Conservation (phyloP, 2,888 invertebrate genomes). For the Danaus chrysippus region DNA sequence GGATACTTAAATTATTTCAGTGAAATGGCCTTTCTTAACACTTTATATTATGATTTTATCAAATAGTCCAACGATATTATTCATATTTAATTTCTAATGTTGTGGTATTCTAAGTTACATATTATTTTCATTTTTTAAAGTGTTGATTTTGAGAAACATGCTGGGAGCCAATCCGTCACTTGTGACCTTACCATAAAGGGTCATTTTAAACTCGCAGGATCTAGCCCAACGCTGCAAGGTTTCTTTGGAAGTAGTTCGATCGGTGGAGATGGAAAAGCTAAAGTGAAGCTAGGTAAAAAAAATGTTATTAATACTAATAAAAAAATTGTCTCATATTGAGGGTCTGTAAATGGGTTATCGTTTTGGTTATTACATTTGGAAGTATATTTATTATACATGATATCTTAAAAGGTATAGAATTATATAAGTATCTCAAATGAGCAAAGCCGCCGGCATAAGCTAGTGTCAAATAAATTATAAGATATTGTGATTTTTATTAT, state of each 20-base stretch:
- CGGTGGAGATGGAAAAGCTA: constrained; percentile 13
- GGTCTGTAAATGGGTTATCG: too few species aligned
- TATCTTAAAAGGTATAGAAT: too few species aligned
- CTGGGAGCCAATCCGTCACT: neutral
- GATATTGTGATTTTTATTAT: too few species aligned
- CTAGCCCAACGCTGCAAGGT: constrained; percentile 10
- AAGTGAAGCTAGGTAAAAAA: constrained; percentile 14
- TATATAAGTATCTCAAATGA: too few species aligned
- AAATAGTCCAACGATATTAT: too few species aligned
- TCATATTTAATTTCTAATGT: neutral
- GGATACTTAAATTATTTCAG: too few species aligned
- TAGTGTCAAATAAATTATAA: too few species aligned
- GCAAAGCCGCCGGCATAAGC: too few species aligned
- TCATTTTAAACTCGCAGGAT: constrained; percentile 7
- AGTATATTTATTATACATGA: too few species aligned
- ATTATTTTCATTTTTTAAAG: neutral
- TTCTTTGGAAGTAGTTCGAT: constrained; percentile 6
- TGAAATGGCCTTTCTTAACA: too few species aligned
- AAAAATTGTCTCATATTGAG: neutral
- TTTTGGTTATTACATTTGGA: too few species aligned
- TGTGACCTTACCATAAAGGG: constrained; percentile 22
- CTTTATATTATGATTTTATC: too few species aligned
- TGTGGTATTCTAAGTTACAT: neutral
- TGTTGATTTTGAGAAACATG: constrained; percentile 10
- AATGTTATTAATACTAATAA: neutral